Evolutionary conservation across 1,140 invertebrate genomes (phyloP).

Genomic region (Asobara japonica): DNA sequence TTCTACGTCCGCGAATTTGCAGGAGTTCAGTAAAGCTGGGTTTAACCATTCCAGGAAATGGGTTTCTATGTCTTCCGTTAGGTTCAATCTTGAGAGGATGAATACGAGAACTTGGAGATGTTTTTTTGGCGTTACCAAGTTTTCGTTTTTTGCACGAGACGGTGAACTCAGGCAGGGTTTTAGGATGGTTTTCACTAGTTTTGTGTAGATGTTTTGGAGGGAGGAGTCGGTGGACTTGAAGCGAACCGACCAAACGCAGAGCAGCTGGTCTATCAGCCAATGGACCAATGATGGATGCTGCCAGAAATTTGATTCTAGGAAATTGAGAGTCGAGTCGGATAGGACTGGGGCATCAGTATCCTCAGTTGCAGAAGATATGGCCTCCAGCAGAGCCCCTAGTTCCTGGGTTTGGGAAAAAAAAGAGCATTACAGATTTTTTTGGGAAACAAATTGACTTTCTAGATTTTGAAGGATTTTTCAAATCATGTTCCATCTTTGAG

Average conservation of each 20-base stretch:
- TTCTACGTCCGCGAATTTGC: conserved; percentile 47
- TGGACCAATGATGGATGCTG: conserved; percentile 43
- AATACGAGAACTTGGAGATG: conserved; percentile 42
- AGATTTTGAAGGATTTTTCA: too few relatives aligned
- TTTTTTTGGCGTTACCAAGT: conserved; percentile 25
- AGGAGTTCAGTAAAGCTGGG: conserved; percentile 41
- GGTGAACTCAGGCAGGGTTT: conserved; percentile 16
- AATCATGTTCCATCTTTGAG: too few relatives aligned
- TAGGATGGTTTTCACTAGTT: conserved; percentile 41
- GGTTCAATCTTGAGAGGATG: conserved; percentile 53
- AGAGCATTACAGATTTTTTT: too few relatives aligned
- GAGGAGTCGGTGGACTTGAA: conserved; percentile 33
- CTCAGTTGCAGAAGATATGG: conserved; percentile 26
- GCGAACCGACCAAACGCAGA: conserved; percentile 37
- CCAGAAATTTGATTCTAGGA: conserved; percentile 46
- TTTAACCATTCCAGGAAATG: conserved; percentile 45
- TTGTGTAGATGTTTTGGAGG: conserved; percentile 50
- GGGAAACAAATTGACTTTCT: too few relatives aligned
- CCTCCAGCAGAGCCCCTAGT: conserved; percentile 40
- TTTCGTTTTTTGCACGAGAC: background rate
- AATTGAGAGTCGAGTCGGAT: conserved; percentile 38
- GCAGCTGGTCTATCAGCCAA: conserved; percentile 55
- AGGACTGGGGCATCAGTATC: conserved; percentile 29
- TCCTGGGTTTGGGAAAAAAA: too few relatives aligned
- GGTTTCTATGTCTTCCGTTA: conserved; percentile 43